Percentiles rank a stretch among this genome's conserved stretches.
phyloP scores from a whole-genome alignment of 2,113 vertebrate genomes.

The Potamarius usumacintae region DNA sequence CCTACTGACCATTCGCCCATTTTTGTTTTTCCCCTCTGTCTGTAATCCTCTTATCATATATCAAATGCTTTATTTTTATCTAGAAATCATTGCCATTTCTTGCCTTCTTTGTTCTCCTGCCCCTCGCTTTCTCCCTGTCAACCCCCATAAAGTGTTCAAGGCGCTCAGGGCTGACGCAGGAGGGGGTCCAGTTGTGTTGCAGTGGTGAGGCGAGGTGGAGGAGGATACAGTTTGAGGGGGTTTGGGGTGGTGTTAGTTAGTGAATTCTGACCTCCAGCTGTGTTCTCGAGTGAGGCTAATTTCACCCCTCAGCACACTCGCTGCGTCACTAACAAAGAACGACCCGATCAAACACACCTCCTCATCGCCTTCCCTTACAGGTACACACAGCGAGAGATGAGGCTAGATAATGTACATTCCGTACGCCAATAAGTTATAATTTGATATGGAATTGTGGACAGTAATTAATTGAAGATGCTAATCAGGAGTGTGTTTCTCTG shows the following conservation, averaged over 20 bases:
- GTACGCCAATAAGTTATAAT: background rate
- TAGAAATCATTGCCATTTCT: slow-evolving; percentile 13
- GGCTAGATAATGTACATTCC: background rate
- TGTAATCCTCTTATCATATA: background rate
- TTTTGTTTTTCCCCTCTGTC: background rate
- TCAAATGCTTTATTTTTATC: background rate
- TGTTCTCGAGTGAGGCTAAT: slow-evolving; percentile 41
- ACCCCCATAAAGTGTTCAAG: slow-evolving; percentile 17
- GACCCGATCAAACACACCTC: slow-evolving; percentile 8
- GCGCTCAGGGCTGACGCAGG: background rate
- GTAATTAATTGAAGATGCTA: slow-evolving; percentile 18
- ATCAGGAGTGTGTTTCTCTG: slow-evolving; percentile 24
- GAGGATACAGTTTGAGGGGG: background rate
- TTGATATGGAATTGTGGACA: background rate
- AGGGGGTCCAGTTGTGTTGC: slow-evolving; percentile 9
- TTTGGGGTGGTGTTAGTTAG: slow-evolving; percentile 10
- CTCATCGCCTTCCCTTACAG: slow-evolving; percentile 2
- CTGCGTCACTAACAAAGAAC: slow-evolving; percentile 27
- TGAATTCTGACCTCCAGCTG: slow-evolving; percentile 44
- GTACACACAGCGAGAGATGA: slow-evolving; percentile 19
- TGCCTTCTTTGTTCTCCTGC: slow-evolving; percentile 12
- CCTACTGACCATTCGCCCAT: background rate
- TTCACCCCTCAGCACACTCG: slow-evolving; percentile 35
- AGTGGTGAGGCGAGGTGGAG: background rate
- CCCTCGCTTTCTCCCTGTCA: background rate